Evolutionary conservation across 2,797 vertebrate species (phyloP).

Genomic region (Margarornis squamiger): DNA sequence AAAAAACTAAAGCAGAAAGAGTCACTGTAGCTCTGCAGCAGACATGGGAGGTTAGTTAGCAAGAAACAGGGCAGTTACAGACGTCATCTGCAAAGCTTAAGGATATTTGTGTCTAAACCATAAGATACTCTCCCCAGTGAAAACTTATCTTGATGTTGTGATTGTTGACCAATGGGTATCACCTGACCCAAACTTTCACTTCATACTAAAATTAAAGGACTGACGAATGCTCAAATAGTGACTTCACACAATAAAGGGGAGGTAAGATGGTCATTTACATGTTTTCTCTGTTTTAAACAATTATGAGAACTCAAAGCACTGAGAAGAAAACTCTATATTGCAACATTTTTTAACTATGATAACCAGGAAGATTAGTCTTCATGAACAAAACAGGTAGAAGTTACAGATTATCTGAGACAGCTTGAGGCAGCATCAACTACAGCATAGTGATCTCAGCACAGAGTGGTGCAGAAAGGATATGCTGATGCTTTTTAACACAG

Average conservation of each 20-base stretch:
- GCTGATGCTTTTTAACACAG: background rate
- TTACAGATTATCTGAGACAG: background rate
- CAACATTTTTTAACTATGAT: background rate
- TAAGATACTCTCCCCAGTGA: background rate
- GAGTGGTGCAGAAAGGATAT: background rate
- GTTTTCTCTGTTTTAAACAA: background rate
- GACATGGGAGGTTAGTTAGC: background rate
- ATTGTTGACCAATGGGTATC: background rate
- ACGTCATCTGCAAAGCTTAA: background rate
- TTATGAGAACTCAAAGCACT: background rate
- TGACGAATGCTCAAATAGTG: background rate
- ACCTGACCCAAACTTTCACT: background rate
- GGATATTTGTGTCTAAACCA: background rate
- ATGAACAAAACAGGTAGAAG: background rate
- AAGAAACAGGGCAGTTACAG: background rate
- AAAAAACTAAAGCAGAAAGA: background rate
- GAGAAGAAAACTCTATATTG: background rate
- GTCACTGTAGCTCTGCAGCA: background rate
- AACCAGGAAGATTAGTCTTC: background rate
- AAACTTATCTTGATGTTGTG: background rate
- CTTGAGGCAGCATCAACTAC: background rate
- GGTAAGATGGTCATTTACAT: fast-evolving
- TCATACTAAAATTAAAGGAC: background rate
- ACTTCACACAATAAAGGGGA: background rate
- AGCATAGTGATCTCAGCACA: background rate